Base-by-base conservation (phyloP, 1,140 invertebrate species). In the Drosophila serrata region DNA sequence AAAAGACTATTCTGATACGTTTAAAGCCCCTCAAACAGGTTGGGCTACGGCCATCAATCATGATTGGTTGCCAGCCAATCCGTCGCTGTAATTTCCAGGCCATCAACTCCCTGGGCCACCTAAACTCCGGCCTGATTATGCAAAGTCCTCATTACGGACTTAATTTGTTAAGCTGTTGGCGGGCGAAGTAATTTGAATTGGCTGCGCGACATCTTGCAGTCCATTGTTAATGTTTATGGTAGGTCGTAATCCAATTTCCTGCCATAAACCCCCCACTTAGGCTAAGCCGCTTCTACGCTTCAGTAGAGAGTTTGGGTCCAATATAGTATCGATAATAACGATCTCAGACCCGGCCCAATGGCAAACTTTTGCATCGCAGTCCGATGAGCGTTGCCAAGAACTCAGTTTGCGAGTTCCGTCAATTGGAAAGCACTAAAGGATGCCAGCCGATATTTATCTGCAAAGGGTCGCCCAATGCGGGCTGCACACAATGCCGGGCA, bases 151-250 rank as follows among this genome's bases (percentile, higher is more conserved):
- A 79, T 79, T 73, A 61, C 40, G 27, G 67, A 64, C 72, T 70
- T 77, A 76, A 73, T 79, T 72, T 65, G 78, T 65, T 72, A 75
- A 63, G 74, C 73, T 29, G 48, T 56, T 31, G 39, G 55, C 57
- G 58, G 56, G 74, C 51, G 43, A 59, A 76, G 63, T 82, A 79
- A 87, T 82, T 82, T 69, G 67, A 73, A 87, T 79, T 87, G 69
- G 51, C 75, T 49, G 49, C 57, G 51, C 58, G 37, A 61, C 40
- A 62, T 51, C 61, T 46, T 58, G 17, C 77, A 75, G 58, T 58
- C 61, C 58, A 63, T 64, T 81, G 57, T 73, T 69, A 68, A 68
- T 79, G 62, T 82, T 79, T 64, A 81, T 65, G 62, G 46, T 22
- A 40, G 59, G 70, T 56, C 61, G 68, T 70, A 82, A 82, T 82